Conservation (phyloP, 2,888 invertebrate species). For the Panzeria rudis region DNA sequence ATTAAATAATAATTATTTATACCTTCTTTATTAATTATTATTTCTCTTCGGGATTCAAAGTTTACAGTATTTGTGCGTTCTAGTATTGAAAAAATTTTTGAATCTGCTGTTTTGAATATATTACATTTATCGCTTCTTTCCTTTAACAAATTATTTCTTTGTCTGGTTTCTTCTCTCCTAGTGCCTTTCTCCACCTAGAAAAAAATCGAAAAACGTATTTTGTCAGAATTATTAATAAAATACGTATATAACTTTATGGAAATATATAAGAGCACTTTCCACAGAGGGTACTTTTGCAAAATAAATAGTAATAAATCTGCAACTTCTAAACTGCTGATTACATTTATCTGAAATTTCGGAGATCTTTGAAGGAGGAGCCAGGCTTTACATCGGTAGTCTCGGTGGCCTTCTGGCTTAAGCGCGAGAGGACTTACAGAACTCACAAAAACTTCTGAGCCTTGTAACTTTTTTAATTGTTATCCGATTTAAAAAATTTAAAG, state of each 20-base stretch:
- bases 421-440: too few relatives aligned
- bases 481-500: too few relatives aligned
- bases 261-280: too few relatives aligned
- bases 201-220: background rate
- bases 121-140: conserved; percentile 20
- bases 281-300: too few relatives aligned
- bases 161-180: conserved; percentile 49
- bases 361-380: too few relatives aligned
- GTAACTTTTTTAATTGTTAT: too few relatives aligned
- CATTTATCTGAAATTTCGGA: too few relatives aligned
- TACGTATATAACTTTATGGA: background rate
- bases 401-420: too few relatives aligned
- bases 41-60: conserved; percentile 10
- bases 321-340: too few relatives aligned
- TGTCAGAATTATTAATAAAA: background rate
- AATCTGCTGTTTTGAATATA: conserved; percentile 24
- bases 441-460: too few relatives aligned
- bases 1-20: background rate
- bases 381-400: too few relatives aligned
- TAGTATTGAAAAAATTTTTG: conserved; percentile 12
- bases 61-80: conserved; percentile 13
- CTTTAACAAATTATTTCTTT: conserved; percentile 28
- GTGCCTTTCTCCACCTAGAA: conserved; percentile 40
- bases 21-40: conserved; percentile 30
- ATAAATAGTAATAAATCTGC: too few relatives aligned